A percentile compares a stretch with the other conserved stretches of the same genome.
Evolutionary conservation across 2,888 invertebrate species (phyloP).

Genomic region (Drosophila mercatorum): DNA sequence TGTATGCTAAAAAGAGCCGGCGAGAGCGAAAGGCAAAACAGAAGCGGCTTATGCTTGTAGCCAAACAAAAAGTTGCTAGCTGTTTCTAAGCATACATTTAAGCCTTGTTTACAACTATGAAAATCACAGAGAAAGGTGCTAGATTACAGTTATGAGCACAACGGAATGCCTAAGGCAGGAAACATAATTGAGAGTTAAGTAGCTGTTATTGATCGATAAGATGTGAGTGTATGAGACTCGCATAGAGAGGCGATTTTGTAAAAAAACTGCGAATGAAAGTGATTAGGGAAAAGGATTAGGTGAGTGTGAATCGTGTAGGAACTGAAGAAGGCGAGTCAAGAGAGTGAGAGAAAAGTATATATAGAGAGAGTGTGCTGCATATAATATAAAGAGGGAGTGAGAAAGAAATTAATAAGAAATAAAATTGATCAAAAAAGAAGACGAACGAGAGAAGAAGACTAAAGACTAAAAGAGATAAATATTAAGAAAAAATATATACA

Average conservation of each 20-base stretch:
- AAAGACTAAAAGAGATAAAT: neutral
- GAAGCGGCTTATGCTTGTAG: constrained; percentile 2
- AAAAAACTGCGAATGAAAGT: neutral
- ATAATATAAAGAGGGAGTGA: neutral
- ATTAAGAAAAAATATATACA: no score
- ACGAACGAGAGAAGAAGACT: no score
- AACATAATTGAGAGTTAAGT: neutral
- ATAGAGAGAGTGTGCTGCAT: neutral
- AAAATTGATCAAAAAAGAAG: no score
- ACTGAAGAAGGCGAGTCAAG: neutral
- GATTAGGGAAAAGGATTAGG: neutral
- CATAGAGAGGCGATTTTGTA: neutral
- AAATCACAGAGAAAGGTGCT: neutral
- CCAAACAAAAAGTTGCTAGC: neutral
- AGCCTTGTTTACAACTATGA: neutral
- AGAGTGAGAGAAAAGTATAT: neutral
- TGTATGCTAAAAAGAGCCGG: neutral
- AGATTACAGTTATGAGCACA: no score
- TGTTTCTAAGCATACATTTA: neutral
- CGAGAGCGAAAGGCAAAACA: neutral
- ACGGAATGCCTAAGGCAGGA: neutral
- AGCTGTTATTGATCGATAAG: neutral
- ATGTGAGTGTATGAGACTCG: neutral
- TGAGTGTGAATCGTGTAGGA: neutral
- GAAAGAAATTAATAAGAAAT: neutral